Base-by-base conservation (phyloP, 2,888 invertebrate genomes). In the Parnassius orleans region DNA sequence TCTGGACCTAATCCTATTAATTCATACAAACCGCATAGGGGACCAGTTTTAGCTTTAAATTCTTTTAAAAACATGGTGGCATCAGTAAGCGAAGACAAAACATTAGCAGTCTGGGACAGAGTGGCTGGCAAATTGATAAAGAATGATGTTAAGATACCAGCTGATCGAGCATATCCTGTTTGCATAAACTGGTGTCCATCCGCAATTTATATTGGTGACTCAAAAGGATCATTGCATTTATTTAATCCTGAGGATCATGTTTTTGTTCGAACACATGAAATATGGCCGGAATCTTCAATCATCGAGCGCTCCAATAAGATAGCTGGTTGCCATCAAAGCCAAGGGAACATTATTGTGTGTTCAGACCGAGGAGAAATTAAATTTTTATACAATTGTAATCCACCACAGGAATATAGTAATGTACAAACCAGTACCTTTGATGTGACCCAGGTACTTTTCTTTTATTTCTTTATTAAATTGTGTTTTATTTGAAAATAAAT, bases 71-170 rank as follows among this genome's bases (percentile, higher is more conserved):
- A 92, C 66, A 87, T 91, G 73, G 80, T 94, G 64, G 88, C 93
- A 47, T 93, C 93, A 19, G 86, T 93, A 2, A 93, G 93, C 68
- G 93, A 93, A 70, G 93, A 94, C 67, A 92, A 85, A 76, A 92
- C 93, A 3, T 80, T 94, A 66, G 90, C 92, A 43, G 77, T 93
- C 47, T 94, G 90, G 87, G 94, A 94, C 73, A 87, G 86, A 74
- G 87, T 89, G 57, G 91, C 93, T 47, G 87, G 92, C 19, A 88
- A 87, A 74, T 74, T 87, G 9, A 64, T 93, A 61, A 73, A 78
- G 64, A 83, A 68, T 70, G 81, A 86, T 70, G 74, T 90, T 9
- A 84, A 84, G 69, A 84, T 90, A 72, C 85, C 86, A 1, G 79
- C 80, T 46, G 80, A 79, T 2, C 86, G 86, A 70, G 84, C 85